Evolutionary conservation across 2,113 vertebrate species (phyloP), one percentile per base, ranked within the genome.

Genomic region (Haplochromis burtoni): DNA sequence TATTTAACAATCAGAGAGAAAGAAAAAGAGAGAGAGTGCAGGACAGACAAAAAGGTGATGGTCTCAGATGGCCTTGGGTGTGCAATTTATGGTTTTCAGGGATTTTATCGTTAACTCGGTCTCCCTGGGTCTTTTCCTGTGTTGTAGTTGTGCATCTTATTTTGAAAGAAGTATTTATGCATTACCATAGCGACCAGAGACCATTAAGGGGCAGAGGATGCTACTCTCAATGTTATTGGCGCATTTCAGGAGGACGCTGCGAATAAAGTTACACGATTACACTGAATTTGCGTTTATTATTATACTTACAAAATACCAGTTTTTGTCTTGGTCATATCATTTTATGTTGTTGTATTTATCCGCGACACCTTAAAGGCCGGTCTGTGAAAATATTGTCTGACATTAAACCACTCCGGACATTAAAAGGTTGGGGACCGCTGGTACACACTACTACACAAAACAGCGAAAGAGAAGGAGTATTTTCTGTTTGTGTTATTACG

Each of bases 221-320:
- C 4, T 59, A 59, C 7, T 9, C 55, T 59, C 0, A 16, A 9
- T 59, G 55, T 59, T 59, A 9, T 10, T 59, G 55, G 0, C 0
- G 1, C 26, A 16, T 31, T 59, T 59, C 55, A 59, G 55, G 26
- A 0, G 14, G 55, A 31, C 55, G 0, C 26, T 31, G 14, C 5
- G 0, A 59, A 59, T 4, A 31, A 59, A 4, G 14, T 59, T 31
- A 31, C 3, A 59, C 57, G 17, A 17, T 31, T 59, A 6, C 8
- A 17, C 0, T 59, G 55, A 59, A 59, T 59, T 10, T 16, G 14
- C 1, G 0, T 17, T 59, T 10, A 59, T 59, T 31, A 31, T 31
- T 59, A 31, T 59, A 59, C 0, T 31, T 59, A 31, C 0, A 59
- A 59, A 59, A 59, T 17, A 59, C 55, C 55, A 17, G 55, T 1